These are phyloP conservation scores for Amphibalanus amphitrite DNA, from an alignment of 1,140 invertebrate genomes.

Conservation along the genomic window DNA sequence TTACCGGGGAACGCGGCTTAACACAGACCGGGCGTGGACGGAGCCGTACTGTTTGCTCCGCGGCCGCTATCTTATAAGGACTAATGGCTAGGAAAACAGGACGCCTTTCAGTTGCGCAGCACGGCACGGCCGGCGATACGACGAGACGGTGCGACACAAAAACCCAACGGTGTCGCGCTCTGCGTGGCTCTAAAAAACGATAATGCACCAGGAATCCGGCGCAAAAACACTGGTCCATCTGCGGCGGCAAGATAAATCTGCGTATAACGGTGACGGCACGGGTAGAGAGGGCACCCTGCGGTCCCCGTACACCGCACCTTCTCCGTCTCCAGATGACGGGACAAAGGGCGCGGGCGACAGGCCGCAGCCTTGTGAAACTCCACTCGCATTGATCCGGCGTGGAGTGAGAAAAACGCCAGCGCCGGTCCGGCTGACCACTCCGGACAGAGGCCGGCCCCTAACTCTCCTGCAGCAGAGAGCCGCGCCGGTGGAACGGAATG, in stretches of 20 bases:
- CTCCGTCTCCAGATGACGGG: too few relatives aligned
- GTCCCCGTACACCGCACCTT: too few relatives aligned
- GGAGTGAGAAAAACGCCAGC: too few relatives aligned
- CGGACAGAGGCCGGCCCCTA: background rate
- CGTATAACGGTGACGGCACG: background rate
- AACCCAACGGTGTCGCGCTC: background rate
- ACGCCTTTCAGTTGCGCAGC: too few relatives aligned
- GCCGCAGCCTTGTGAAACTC: background rate
- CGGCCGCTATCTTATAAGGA: background rate
- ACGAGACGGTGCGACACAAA: background rate
- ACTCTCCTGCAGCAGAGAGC: background rate
- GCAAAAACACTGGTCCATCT: background rate
- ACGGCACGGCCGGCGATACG: background rate
- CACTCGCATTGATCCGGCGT: background rate
- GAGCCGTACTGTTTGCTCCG: background rate
- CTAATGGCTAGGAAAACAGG: background rate
- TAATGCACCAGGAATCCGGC: background rate
- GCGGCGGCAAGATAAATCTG: background rate
- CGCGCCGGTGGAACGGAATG: background rate
- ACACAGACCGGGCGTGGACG: background rate
- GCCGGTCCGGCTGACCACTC: background rate
- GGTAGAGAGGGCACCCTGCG: too few relatives aligned
- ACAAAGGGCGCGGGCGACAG: background rate
- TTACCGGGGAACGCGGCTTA: background rate
- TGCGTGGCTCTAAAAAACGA: background rate